Evolutionary conservation across 2,797 vertebrate species (phyloP).

Genomic region (Vespertilio murinus): DNA sequence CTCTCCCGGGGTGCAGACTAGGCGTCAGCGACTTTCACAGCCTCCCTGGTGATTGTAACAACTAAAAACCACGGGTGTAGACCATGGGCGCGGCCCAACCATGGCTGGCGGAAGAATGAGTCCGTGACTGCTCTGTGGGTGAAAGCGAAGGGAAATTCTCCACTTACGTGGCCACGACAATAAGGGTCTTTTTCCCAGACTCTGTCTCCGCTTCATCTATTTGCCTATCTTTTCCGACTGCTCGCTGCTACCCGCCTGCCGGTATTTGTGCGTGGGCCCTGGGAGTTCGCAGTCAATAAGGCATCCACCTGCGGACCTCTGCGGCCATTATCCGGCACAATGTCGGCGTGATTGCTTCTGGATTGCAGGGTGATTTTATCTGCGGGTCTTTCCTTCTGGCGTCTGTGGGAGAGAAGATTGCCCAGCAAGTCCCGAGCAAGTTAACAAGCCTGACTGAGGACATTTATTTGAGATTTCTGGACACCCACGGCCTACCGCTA

Average conservation of each 20-base stretch:
- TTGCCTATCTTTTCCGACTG: conserved; percentile 38
- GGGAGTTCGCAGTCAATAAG: conserved; percentile 62
- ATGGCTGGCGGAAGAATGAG: not conserved
- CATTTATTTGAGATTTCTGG: conserved; percentile 57
- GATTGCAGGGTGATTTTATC: conserved; percentile 73
- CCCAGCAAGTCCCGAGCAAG: not conserved
- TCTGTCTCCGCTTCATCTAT: not conserved
- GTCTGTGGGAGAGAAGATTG: conserved; percentile 49
- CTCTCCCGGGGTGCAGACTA: fast-evolving
- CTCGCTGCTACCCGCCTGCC: conserved; percentile 51
- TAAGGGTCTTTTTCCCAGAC: not conserved
- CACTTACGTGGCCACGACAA: not conserved
- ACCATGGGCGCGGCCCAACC: not conserved
- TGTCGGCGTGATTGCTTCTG: conserved; percentile 64
- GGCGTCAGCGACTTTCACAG: not conserved
- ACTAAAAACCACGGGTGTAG: not conserved
- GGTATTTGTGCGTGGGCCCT: conserved; percentile 66
- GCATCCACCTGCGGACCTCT: conserved; percentile 70
- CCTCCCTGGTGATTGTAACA: not conserved
- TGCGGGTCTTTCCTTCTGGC: conserved; percentile 66
- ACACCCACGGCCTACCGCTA: not conserved
- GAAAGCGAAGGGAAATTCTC: not conserved
- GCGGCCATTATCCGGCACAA: conserved; percentile 56
- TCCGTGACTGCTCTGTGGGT: not conserved
- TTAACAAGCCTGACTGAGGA: conserved; percentile 68